These are phyloP conservation scores for Eristalis tenax DNA, from an alignment of 2,888 invertebrate genomes.

Conservation along the genomic window DNA sequence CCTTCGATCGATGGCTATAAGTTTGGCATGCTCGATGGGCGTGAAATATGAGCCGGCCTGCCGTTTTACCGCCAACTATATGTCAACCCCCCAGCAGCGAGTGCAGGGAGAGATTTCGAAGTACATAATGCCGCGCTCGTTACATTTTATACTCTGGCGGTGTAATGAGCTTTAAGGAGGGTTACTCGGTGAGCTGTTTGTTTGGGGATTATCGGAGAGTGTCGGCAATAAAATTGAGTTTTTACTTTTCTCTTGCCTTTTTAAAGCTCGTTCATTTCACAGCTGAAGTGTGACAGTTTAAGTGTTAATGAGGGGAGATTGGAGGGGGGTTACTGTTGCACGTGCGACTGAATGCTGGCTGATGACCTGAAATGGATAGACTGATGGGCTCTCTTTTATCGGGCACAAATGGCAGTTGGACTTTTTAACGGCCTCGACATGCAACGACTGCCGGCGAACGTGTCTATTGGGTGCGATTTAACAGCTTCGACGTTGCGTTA, in stretches of 20 bases:
- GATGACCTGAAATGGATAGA: neutral
- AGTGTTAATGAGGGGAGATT: neutral
- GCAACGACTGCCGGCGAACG: neutral
- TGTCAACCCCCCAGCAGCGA: neutral
- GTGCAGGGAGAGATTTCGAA: constrained; percentile 10
- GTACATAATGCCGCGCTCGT: constrained; percentile 17
- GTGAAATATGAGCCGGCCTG: constrained; percentile 36
- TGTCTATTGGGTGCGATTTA: neutral
- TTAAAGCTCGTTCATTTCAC: neutral
- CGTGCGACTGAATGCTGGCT: neutral
- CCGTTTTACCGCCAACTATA: neutral
- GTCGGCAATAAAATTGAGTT: constrained; percentile 37
- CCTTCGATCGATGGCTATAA: constrained; percentile 30
- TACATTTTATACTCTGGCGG: constrained; percentile 26
- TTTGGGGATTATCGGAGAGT: constrained; percentile 17
- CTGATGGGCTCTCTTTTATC: neutral
- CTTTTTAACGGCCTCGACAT: neutral
- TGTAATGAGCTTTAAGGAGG: constrained; percentile 40
- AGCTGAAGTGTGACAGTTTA: constrained; percentile 13
- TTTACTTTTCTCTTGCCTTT: neutral
- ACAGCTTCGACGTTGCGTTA: neutral
- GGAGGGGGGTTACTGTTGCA: neutral
- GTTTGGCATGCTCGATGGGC: constrained; percentile 46
- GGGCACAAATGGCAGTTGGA: neutral
- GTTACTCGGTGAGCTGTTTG: constrained; percentile 4